Percentiles rank a stretch among this genome's conserved stretches.
These are phyloP conservation scores for Macquaria ambigua DNA, from an alignment of 2,113 vertebrate species.

Conservation along the genomic window DNA sequence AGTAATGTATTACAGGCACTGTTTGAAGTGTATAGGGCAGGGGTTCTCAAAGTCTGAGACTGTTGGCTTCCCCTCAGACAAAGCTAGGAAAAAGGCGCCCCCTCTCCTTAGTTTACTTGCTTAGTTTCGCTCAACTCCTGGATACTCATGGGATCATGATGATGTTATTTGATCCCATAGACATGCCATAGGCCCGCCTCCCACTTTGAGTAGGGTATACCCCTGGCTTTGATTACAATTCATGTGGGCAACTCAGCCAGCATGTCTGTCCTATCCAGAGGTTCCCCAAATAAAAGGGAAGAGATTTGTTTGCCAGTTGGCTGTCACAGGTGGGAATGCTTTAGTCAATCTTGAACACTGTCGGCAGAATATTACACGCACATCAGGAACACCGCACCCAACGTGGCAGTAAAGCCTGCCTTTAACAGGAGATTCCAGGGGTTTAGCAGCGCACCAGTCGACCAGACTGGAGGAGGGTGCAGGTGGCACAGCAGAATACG, in stretches of 20 bases:
- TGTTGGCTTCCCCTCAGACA: too few species aligned
- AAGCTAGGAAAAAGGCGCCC: too few species aligned
- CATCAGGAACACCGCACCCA: slow-evolving; percentile 5
- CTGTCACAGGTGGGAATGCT: slow-evolving; percentile 8
- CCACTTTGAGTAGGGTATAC: too few species aligned
- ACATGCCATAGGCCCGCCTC: too few species aligned
- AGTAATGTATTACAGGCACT: background rate
- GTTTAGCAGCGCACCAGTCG: slow-evolving; percentile 2
- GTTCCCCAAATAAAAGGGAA: slow-evolving; percentile 13
- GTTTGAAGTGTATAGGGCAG: background rate
- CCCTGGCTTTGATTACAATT: background rate
- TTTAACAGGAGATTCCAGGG: background rate
- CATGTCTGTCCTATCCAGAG: background rate
- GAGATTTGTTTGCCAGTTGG: slow-evolving; percentile 17
- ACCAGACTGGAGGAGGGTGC: background rate
- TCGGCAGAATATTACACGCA: slow-evolving; percentile 16
- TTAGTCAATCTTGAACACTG: slow-evolving; percentile 3
- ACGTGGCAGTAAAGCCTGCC: background rate
- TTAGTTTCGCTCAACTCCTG: too few species aligned
- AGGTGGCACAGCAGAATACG: slow-evolving; percentile 16
- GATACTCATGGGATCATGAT: too few species aligned
- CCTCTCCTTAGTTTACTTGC: too few species aligned
- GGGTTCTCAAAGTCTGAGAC: too few species aligned
- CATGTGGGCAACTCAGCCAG: background rate
- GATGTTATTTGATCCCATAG: too few species aligned